Conservation (phyloP, 2,888 invertebrate genomes). For the Acanthosoma haemorrhoidale region DNA sequence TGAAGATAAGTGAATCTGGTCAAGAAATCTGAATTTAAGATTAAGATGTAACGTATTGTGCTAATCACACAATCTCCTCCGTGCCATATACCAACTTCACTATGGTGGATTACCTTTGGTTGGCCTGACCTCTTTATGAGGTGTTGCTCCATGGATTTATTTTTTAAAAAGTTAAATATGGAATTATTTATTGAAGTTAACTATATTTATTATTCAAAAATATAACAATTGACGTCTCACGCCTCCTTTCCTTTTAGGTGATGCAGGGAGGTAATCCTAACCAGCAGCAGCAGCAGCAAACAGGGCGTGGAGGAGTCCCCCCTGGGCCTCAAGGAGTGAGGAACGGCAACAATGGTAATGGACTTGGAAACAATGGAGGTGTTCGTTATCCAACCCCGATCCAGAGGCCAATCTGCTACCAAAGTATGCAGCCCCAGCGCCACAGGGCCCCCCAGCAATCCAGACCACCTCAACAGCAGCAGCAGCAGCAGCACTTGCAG, state of each 20-base stretch:
- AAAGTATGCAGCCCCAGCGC: conserved; percentile 2
- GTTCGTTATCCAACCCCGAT: conserved; percentile 47
- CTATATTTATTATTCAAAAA: no score
- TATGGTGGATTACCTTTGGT: no score
- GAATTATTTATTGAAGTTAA: no score
- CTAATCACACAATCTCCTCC: no score
- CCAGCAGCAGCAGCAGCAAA: conserved; percentile 36
- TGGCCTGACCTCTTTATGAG: no score
- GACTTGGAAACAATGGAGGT: conserved; percentile 11
- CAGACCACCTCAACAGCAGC: background rate
- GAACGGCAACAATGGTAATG: conserved; percentile 7
- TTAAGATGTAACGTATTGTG: no score
- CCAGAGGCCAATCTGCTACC: conserved; percentile 46
- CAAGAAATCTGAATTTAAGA: no score
- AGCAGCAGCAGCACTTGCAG: conserved; percentile 13
- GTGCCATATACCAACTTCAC: no score
- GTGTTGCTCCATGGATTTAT: no score
- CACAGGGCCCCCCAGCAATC: background rate
- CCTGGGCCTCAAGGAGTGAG: conserved; percentile 47
- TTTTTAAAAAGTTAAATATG: background rate
- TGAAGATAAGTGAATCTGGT: no score
- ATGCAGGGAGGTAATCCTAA: conserved; percentile 8
- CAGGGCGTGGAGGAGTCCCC: conserved; percentile 44
- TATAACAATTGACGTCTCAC: background rate
- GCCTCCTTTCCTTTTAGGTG: background rate